Evolutionary conservation across 2,797 vertebrate species (phyloP), one percentile per base, ranked within the genome.

Genomic region (Helostoma temminkii): DNA sequence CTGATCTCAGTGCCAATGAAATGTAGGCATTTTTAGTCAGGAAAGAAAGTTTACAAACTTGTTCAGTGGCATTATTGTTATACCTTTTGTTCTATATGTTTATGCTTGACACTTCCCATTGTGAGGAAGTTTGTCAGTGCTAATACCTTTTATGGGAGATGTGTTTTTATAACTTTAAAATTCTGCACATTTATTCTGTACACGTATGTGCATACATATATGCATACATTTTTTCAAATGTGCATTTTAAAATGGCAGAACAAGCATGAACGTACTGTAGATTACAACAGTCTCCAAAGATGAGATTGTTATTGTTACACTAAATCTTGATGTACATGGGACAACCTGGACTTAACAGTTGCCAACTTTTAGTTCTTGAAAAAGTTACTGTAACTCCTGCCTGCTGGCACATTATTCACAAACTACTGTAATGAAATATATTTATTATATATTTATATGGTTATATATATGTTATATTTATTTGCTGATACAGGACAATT

Each of bases 21-120:
- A 59, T 63, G 50, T 45, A 61, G 62, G 62, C 59, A 48, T 71
- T 74, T 59, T 82, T 67, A 36, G 50, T 49, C 2, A 22, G 56
- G 28, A 39, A 60, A 49, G 15, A 48, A 73, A 42, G 4, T 85
- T 81, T 81, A 81, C 65, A 56, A 14, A 30, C 54, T 61, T 55
- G 34, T 68, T 68, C 14, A 18, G 24, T 22, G n/a, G 26, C 37
- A 1, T 41, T n/a, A 63, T 26, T 30, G 54, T 47, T 56, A 10
- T 22, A 25, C 1, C 63, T 62, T 14, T 24, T n/a, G 24, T 22
- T 24, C 30, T 56, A 54, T 73, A 76, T 71, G 52, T 68, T 68
- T 70, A 65, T 73, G 60, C 0, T 22, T 62, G 2, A 43, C 8
- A 52, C 22, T 64, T 63, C 26, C 19, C 12, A 10, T 30, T 21